Base-by-base conservation (phyloP, 2,797 vertebrate species). In the Mormyrus hasselquistii region DNA sequence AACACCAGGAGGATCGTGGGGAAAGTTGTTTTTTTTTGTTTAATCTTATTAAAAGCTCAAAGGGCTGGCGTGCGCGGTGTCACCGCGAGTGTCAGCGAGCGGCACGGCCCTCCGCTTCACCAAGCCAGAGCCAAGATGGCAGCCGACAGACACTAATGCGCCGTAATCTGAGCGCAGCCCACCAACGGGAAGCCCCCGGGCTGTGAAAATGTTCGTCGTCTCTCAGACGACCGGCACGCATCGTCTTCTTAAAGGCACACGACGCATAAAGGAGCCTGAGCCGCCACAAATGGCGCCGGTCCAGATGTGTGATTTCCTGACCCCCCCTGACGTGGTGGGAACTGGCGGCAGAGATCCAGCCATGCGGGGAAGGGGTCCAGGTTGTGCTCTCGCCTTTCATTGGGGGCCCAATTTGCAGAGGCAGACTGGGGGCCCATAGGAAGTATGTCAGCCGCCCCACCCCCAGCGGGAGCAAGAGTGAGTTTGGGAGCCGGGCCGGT, bases 391-490 rank as follows among this genome's bases (percentile, higher is more conserved):
- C 93, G 95, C 95, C 96, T 97, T 97, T 98, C 96, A 97, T 95
- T 94, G 6, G 93, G 92, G 93, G 92, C 92, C 92, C 93, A 93
- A 95, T 95, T 95, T 93, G 94, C 94, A 93, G 94, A 94, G 92
- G 91, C 91, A 90, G 92, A 94, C 96, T 95, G 92, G 89, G 92
- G 94, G 96, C 87, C 92, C 94, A 95, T 94, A 96, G 96, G 96
- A 97, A 97, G 97, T 95, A 96, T 90, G 97, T 98, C 97, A 97
- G 96, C 98, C 97, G 97, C 96, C 95, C 96, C 96, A 12, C 53
- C 93, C 96, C 96, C 94, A 95, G 95, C 95, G 97, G 96, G 96
- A 97, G 96, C 94, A 95, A 95, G 95, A 96, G 96, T 95, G 94
- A 95, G 88, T 89, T 34, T 69, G 65, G 94, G 92, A 95, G 95